Evolutionary conservation across 2,797 vertebrate genomes (phyloP).

Genomic region (Furcifer pardalis): DNA sequence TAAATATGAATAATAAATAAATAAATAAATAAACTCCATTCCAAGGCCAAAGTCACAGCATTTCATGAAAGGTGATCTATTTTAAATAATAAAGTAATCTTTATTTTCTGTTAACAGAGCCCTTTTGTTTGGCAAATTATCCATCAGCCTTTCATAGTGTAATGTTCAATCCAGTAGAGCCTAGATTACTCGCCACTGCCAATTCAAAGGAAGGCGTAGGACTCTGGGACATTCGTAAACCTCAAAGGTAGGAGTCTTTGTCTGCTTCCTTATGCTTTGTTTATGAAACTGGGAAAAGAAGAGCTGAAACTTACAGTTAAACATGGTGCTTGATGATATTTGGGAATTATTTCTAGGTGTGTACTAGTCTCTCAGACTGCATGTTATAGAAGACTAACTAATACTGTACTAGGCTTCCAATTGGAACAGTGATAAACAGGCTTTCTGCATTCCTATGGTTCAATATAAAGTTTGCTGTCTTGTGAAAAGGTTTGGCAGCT

Average conservation of each 20-base stretch:
- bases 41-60: constrained; percentile 11
- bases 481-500: not conserved
- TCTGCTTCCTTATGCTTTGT: not conserved
- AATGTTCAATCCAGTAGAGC: constrained; percentile 99
- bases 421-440: not conserved
- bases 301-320: not conserved
- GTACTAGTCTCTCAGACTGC: not conserved
- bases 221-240: constrained; percentile 98
- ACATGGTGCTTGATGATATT: constrained; percentile 1
- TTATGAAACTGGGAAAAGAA: constrained; percentile 21
- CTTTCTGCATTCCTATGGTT: not conserved
- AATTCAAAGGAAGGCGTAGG: constrained; percentile 99
- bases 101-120: constrained; percentile 80
- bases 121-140: constrained; percentile 98
- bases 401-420: not conserved
- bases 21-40: too few relatives aligned
- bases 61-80: not conserved
- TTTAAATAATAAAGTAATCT: constrained; percentile 36
- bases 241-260: constrained; percentile 86
- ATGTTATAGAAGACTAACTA: not conserved
- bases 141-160: constrained; percentile 98
- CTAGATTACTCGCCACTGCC: constrained; percentile 93
- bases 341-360: constrained; percentile 9
- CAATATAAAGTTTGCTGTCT: not conserved
- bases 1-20: too few relatives aligned